Evolutionary conservation across 2,888 invertebrate species (phyloP), one percentile per base, ranked within the genome.

Genomic region (Priapulus caudatus): DNA sequence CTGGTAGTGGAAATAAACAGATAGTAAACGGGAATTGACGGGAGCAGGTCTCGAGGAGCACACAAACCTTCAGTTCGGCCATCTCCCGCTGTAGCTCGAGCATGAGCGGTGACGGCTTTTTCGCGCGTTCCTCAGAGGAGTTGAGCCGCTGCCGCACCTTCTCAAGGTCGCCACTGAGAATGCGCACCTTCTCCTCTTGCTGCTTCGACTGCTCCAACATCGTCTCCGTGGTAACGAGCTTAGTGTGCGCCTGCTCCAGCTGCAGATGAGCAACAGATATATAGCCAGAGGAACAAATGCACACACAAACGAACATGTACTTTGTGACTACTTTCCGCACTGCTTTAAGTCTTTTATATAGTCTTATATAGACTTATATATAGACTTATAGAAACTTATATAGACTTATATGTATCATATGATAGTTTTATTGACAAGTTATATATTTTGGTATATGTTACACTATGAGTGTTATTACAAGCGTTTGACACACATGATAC

Each of bases 81-180:
- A 86, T 78, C 70, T 87, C 84, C 53, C 80, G 77, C 65, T 86
- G 84, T 43, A 87, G 71, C 4, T 82, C 58, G 46, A 80, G 72
- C 15, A 86, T 67, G 57, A 79, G 66, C 19, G 79, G 78, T n/a
- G 79, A 81, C 4, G 78, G 81, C 68, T 74, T 72, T 54, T 76
- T 76, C 0, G 79, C 76, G 2, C 79, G 72, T 1, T 79, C 75
- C 61, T 83, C 82, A 0, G 80, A 78, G n/a, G 79, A 75, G 60
- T 79, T 79, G 23, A 85, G 64, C 56, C 80, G 78, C 1, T 79
- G 73, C 62, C 78, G 79, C 0, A 81, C 74, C 3, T 78, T 77
- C 59, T 81, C 80, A 2, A 86, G 66, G 57, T 84, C 82, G 2
- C 77, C 74, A 72, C 81, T 64, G 55, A 79, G 71, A 57, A 79